These are phyloP conservation scores for Hartigia nigra DNA, from an alignment of 2,888 invertebrate genomes.

Conservation along the genomic window DNA sequence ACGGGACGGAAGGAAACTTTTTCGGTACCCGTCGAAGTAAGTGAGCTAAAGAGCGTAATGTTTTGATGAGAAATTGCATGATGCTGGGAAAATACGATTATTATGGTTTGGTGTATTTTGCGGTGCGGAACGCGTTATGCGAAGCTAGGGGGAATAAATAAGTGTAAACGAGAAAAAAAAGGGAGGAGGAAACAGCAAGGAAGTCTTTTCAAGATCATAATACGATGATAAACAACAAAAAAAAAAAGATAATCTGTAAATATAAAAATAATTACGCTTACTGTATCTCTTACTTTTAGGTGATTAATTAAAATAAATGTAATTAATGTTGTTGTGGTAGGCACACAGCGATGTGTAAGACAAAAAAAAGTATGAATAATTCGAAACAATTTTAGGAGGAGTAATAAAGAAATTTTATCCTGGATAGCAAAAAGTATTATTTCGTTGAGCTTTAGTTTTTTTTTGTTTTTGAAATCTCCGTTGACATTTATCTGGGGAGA, in stretches of 20 bases:
- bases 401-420: constrained; percentile 65
- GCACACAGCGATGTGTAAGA: constrained; percentile 64
- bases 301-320: constrained; percentile 64
- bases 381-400: constrained; percentile 62
- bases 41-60: not conserved
- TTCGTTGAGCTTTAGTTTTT: constrained; percentile 24
- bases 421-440: constrained; percentile 55
- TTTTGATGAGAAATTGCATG: not conserved
- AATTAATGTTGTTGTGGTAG: constrained; percentile 66
- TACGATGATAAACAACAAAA: constrained; percentile 41
- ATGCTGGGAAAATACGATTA: not conserved
- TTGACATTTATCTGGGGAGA: not conserved
- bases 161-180: constrained; percentile 22
- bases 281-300: constrained; percentile 65
- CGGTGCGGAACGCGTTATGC: constrained; percentile 17
- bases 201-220: constrained; percentile 49
- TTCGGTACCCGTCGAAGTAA: not conserved
- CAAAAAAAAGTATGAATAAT: constrained; percentile 56
- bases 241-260: constrained; percentile 59
- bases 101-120: constrained; percentile 5
- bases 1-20: not conserved
- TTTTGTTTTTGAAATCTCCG: not conserved
- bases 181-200: constrained; percentile 36
- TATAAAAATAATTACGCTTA: constrained; percentile 66
- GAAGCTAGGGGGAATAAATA: constrained; percentile 25